Conservation (phyloP, 2,113 vertebrate genomes). For the Indicator indicator region DNA sequence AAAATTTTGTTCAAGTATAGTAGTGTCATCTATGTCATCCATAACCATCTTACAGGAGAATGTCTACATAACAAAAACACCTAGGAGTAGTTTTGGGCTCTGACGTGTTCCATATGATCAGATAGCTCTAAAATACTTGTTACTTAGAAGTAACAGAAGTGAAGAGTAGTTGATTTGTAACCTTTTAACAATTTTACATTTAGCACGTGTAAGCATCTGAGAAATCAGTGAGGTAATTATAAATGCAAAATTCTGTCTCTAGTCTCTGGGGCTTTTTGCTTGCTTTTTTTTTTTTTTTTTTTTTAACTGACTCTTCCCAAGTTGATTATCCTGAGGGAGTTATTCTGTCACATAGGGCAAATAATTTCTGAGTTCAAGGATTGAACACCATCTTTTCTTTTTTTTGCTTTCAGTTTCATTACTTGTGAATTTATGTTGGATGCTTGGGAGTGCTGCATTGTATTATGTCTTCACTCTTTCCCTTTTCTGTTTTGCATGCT, state of each 20-base stretch:
- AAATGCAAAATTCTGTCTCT: neutral
- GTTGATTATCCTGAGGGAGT: neutral
- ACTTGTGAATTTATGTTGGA: neutral
- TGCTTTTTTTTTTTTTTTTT: neutral
- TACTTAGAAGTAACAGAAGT: neutral
- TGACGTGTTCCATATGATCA: neutral
- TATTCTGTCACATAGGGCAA: neutral
- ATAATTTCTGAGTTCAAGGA: neutral
- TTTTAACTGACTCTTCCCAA: neutral
- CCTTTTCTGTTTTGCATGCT: conserved; percentile 60
- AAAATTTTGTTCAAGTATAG: neutral
- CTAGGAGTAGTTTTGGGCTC: neutral
- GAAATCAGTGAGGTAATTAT: neutral
- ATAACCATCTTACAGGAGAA: neutral
- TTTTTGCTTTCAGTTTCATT: conserved; percentile 44
- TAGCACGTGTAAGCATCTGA: neutral
- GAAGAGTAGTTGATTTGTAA: neutral
- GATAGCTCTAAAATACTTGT: neutral
- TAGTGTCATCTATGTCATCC: neutral
- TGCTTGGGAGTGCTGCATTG: neutral
- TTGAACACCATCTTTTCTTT: neutral
- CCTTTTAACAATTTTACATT: neutral
- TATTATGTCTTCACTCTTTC: conserved; percentile 17
- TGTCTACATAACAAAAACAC: neutral
- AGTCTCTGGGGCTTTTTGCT: neutral